A percentile compares a stretch with the other conserved stretches of the same genome.
Conservation (phyloP, 2,888 invertebrate genomes). For the Adelognathus sp. region DNA sequence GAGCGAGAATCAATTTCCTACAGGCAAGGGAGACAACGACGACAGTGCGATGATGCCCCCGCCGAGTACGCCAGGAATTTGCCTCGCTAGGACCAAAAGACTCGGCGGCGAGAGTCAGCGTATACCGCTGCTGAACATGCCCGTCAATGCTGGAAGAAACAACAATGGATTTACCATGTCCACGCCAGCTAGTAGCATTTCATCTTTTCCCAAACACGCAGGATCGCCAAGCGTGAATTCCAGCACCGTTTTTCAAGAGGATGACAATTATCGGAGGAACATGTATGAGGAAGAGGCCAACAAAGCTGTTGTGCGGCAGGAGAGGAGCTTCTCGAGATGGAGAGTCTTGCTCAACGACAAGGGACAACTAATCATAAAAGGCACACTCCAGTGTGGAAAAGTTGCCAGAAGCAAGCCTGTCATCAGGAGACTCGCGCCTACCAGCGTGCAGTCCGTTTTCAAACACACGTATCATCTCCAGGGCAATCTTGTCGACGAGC, state of each 20-base stretch:
- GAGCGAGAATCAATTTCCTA: constrained; percentile 64
- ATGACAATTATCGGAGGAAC: not conserved
- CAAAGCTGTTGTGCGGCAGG: not conserved
- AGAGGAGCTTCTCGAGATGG: constrained; percentile 70
- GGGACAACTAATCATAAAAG: constrained; percentile 72
- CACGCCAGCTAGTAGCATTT: constrained; percentile 19
- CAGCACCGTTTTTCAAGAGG: constrained; percentile 12
- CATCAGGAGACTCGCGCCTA: constrained; percentile 65
- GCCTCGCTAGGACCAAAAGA: not conserved
- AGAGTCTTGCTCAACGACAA: constrained; percentile 69
- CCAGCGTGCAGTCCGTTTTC: constrained; percentile 67
- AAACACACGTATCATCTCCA: constrained; percentile 70
- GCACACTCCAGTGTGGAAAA: constrained; percentile 70
- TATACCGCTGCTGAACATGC: not conserved
- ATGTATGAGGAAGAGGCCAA: not conserved
- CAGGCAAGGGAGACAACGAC: not conserved
- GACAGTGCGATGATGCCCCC: constrained; percentile 71
- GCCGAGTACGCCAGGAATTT: constrained; percentile 52
- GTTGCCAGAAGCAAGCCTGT: constrained; percentile 74
- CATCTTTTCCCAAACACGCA: constrained; percentile 32
- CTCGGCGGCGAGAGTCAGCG: not conserved
- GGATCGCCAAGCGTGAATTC: not conserved
- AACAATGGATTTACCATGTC: constrained; percentile 6
- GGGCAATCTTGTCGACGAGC: constrained; percentile 72
- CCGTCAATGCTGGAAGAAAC: not conserved